These are phyloP conservation scores for Sialia sialis DNA, from an alignment of 2,113 vertebrate genomes.

Conservation along the genomic window DNA sequence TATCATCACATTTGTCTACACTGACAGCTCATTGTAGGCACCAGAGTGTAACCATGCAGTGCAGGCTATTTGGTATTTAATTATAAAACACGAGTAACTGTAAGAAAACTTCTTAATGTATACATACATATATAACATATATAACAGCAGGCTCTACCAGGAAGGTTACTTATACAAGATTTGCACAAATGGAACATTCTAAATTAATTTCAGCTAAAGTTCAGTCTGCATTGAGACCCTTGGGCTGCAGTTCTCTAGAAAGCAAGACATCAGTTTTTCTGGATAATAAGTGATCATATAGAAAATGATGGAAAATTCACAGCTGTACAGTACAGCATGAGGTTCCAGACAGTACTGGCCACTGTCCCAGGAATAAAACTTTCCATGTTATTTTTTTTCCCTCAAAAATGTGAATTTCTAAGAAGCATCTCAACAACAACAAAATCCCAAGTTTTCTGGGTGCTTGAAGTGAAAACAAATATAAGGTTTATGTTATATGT, in stretches of 20 bases:
- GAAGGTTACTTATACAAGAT: not conserved
- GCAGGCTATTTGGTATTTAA: not conserved
- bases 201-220: not conserved
- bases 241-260: not conserved
- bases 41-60: not conserved
- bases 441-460: not conserved
- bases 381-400: not conserved
- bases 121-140: not conserved
- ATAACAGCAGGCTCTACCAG: not conserved
- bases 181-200: not conserved
- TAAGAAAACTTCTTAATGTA: not conserved
- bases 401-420: not conserved
- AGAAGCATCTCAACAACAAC: not conserved
- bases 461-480: not conserved
- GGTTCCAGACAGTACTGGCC: not conserved
- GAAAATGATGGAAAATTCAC: not conserved
- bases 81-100: not conserved
- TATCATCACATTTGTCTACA: not conserved
- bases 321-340: not conserved
- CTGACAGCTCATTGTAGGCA: not conserved
- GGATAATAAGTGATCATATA: not conserved
- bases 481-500: not conserved
- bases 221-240: not conserved
- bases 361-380: not conserved
- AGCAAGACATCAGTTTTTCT: not conserved